A percentile compares a stretch with the other conserved stretches of the same genome.
These are phyloP conservation scores for Pangasius sanitwongsei DNA, from an alignment of 2,797 vertebrate species.

Conservation along the genomic window DNA sequence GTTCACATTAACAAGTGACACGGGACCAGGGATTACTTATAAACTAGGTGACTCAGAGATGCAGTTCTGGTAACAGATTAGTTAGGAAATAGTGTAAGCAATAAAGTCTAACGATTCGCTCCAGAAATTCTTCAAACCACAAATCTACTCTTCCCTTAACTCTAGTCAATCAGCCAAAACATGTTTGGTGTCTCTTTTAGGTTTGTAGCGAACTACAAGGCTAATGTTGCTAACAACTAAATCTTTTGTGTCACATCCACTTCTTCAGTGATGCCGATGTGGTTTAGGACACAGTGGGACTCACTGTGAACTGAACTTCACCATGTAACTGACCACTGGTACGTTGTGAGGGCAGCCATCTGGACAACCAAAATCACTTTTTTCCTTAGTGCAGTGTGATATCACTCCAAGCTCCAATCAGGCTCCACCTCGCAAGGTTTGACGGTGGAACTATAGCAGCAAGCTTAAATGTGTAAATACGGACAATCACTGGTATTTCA, in stretches of 20 bases:
- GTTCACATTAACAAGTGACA: conserved; percentile 27
- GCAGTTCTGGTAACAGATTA: neutral
- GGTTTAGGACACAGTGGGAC: neutral
- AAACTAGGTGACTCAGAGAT: neutral
- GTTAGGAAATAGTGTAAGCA: neutral
- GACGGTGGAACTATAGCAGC: neutral
- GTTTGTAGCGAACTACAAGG: neutral
- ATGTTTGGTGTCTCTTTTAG: neutral
- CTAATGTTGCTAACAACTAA: neutral
- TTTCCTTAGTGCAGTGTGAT: neutral
- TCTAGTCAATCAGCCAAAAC: neutral
- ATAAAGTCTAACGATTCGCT: neutral
- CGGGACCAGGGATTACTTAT: neutral
- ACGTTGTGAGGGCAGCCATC: neutral
- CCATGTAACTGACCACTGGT: neutral
- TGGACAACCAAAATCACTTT: neutral
- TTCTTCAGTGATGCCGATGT: neutral
- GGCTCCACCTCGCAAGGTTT: neutral
- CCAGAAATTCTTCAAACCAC: neutral
- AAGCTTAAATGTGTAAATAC: neutral
- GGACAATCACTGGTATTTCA: neutral
- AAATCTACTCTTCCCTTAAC: neutral
- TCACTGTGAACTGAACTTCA: neutral
- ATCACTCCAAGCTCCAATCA: neutral
- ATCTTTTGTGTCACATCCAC: neutral